These are phyloP conservation scores for Tautogolabrus adspersus DNA, from an alignment of 2,113 vertebrate species.

Conservation along the genomic window DNA sequence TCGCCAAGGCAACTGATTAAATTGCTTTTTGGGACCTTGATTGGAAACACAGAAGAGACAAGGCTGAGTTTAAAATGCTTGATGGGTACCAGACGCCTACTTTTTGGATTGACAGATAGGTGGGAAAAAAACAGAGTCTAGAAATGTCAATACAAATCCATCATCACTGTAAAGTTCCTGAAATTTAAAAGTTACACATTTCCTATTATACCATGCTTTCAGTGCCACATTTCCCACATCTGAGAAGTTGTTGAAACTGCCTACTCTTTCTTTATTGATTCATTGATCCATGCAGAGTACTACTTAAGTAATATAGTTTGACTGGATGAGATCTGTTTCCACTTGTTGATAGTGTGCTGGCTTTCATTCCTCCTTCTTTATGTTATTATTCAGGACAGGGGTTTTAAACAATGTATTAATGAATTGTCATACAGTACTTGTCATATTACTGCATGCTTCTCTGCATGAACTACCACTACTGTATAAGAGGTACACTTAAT, in stretches of 20 bases:
- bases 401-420: no score
- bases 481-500: no score
- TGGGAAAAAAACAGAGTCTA: no score
- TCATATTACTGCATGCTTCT: no score
- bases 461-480: no score
- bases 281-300: no score
- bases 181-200: neutral
- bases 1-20: neutral
- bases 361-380: neutral
- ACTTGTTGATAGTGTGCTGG: neutral
- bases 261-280: no score
- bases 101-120: neutral
- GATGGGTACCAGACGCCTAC: neutral
- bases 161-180: neutral
- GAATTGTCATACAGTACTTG: no score
- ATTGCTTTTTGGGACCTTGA: neutral
- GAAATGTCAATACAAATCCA: no score
- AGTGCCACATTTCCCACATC: neutral
- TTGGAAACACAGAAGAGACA: neutral
- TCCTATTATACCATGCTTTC: neutral
- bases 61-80: neutral
- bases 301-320: neutral
- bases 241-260: no score
- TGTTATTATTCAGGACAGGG: no score
- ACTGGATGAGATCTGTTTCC: conserved; percentile 17